Base-by-base conservation (phyloP, 1,140 invertebrate genomes). In the Drosophila neocordata region DNA sequence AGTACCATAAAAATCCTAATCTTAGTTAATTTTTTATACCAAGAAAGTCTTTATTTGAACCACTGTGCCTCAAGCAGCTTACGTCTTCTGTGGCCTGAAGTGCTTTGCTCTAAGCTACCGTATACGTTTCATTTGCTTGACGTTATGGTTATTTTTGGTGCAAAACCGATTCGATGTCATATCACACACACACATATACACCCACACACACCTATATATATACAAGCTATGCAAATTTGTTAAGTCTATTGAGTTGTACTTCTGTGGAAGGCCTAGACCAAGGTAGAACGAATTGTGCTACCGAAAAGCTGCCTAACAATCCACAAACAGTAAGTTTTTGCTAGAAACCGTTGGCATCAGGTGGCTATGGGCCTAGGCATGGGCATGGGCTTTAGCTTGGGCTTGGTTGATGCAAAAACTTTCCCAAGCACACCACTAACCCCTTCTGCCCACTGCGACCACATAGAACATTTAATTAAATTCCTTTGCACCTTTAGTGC, bases 401-500 rank as follows among this genome's bases (percentile, higher is more conserved):
- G 2, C 5, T 72, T 77, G 66, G 78, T 53, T 78, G 65, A 51
- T 75, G 69, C 53, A 63, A 77, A 31, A 85, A 85, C 53, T 85
- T 87, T 88, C 4, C 27, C 61, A 48, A 48, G 44, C 44, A 48
- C 15, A 20, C 15, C 37, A 41, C 37, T 13, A 41, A 27, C 12
- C 22, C 37, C 9, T n/a, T 24, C 27, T 48, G 5, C 22, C 12
- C n/a, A n/a, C 13, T 2, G 2, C 41, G 41, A 48, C 41, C 41
- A 48, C 41, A 48, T 48, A 77, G 81, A 76, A 83, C 83, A 88
- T 87, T 88, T 87, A 88, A 87, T 87, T 87, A 87, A 87, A 87
- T 87, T 87, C 83, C 83, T 87, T 87, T 88, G 83, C 83, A 87
- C 83, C 83, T 87, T 87, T 77, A 87, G 83, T 88, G 83, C 83